Conservation (phyloP, 2,888 invertebrate species). For the Panorpa germanica region DNA sequence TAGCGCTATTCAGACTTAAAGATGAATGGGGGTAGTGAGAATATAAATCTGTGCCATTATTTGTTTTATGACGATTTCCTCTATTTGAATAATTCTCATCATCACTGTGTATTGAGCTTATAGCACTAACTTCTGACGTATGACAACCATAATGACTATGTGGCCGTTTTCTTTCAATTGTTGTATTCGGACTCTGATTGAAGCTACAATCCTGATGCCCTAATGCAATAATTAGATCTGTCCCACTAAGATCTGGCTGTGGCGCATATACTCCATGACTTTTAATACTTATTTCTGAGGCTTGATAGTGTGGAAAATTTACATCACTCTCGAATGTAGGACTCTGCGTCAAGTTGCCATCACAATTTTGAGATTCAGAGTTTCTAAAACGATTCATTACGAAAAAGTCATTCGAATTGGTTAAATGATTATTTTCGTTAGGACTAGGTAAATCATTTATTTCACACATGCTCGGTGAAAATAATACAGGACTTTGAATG, state of each 20-base stretch:
- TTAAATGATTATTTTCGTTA: no score
- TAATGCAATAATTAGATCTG: conserved; percentile 27
- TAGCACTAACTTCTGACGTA: conserved; percentile 23
- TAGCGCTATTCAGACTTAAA: conserved; percentile 13
- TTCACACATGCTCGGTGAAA: conserved; percentile 17
- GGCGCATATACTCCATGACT: conserved; percentile 43
- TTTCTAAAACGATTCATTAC: no score
- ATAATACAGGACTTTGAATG: conserved; percentile 16
- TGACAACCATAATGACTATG: conserved; percentile 21
- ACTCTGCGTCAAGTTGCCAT: conserved; percentile 16
- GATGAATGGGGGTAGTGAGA: conserved; percentile 8
- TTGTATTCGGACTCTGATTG: conserved; percentile 4
- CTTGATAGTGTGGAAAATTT: conserved; percentile 37
- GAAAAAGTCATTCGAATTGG: no score
- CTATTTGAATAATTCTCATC: conserved; percentile 16
- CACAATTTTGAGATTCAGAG: no score
- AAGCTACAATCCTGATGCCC: conserved; percentile 22
- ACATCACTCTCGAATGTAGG: conserved; percentile 39
- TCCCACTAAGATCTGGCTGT: conserved; percentile 24
- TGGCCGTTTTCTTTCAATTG: conserved; percentile 9
- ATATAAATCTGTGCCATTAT: conserved; percentile 5
- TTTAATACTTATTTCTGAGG: conserved; percentile 42
- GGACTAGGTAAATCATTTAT: conserved; percentile 14
- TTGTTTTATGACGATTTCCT: background rate
- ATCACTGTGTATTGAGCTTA: conserved; percentile 16